phyloP scores from a whole-genome alignment of 2,113 vertebrate species.

The Mastomys natalensis region DNA sequence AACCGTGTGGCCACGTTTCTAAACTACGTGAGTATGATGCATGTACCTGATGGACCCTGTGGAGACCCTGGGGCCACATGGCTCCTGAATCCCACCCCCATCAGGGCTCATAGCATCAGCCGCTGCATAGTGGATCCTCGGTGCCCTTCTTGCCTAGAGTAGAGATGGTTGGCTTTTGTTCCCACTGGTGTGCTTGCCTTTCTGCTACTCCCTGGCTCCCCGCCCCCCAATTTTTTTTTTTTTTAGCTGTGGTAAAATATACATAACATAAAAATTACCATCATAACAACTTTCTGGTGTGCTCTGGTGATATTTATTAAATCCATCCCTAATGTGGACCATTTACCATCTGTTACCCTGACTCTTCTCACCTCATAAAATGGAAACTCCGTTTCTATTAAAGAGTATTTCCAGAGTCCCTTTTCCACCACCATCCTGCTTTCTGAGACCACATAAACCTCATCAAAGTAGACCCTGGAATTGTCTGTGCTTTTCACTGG shows the following conservation, averaged over 20 bases:
- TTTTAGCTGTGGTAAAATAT: slow-evolving; percentile 13
- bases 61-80: slow-evolving; percentile 32
- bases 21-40: slow-evolving; percentile 97
- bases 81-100: neutral
- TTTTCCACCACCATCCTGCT: neutral
- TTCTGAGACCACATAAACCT: neutral
- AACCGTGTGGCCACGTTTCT: slow-evolving; percentile 99
- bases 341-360: too few relatives aligned
- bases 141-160: neutral
- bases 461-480: neutral
- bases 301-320: neutral
- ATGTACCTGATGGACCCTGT: slow-evolving; percentile 27
- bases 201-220: neutral
- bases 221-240: neutral
- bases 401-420: neutral
- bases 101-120: neutral
- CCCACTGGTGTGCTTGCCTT: neutral
- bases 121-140: neutral
- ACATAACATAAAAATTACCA: neutral
- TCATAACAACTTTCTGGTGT: neutral
- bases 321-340: neutral
- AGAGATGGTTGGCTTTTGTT: neutral
- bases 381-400: neutral
- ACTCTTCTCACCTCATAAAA: neutral
- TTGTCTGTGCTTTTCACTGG: neutral